Percentiles rank a stretch among this genome's conserved stretches.
These are phyloP conservation scores for Calliphora vomitoria DNA, from an alignment of 2,888 invertebrate genomes.

Conservation along the genomic window DNA sequence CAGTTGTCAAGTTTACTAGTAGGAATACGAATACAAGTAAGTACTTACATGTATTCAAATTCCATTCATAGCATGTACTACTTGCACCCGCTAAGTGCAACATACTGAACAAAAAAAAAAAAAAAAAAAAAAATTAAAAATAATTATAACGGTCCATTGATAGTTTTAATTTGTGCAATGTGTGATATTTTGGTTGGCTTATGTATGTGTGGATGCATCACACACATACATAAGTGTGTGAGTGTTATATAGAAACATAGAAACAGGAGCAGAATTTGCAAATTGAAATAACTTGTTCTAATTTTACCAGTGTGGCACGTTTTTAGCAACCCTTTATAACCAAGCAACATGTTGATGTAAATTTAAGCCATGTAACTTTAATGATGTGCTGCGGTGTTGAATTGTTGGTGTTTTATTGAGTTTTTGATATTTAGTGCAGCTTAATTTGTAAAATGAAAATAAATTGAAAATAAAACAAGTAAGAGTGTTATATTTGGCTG, in stretches of 20 bases:
- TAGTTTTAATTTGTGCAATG: constrained; percentile 8
- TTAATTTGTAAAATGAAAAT: too few species aligned
- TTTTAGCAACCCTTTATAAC: background rate
- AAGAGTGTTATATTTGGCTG: too few species aligned
- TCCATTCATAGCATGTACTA: background rate
- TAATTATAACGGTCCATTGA: constrained; percentile 50
- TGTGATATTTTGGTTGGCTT: background rate
- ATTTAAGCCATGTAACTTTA: background rate
- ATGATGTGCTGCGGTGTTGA: background rate
- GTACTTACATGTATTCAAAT: background rate
- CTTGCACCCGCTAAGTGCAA: constrained; percentile 5
- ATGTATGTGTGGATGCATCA: background rate
- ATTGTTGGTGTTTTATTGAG: background rate
- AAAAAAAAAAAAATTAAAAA: constrained; percentile 46
- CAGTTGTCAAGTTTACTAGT: background rate
- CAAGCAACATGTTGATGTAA: background rate
- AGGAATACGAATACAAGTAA: too few species aligned
- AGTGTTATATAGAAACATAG: background rate
- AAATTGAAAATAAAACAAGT: too few species aligned
- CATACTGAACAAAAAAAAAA: background rate
- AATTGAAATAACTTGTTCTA: background rate
- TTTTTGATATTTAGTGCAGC: background rate
- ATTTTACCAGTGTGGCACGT: background rate
- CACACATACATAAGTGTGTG: background rate
- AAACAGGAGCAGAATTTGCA: background rate